These are phyloP conservation scores for Ifrita kowaldi DNA, from an alignment of 2,113 vertebrate genomes.

Conservation along the genomic window DNA sequence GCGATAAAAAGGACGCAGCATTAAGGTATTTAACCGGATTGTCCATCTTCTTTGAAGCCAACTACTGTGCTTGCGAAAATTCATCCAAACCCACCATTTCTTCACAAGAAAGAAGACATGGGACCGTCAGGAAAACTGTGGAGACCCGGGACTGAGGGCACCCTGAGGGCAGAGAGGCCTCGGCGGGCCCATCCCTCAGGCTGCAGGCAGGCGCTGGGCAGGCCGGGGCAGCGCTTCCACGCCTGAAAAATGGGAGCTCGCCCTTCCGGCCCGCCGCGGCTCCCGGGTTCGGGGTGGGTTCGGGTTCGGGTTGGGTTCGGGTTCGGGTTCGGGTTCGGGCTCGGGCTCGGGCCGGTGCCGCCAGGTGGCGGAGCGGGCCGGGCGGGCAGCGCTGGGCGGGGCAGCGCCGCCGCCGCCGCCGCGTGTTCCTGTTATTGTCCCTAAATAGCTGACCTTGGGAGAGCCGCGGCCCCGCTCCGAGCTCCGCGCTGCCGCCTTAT, in stretches of 20 bases:
- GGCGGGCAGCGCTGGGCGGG: not conserved
- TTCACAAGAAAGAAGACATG: accelerated
- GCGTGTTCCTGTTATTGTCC: constrained; percentile 6
- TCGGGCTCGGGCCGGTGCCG: not conserved
- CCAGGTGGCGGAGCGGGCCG: not conserved
- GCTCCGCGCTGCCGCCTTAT: not conserved
- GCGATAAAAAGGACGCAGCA: not conserved
- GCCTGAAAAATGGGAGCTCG: accelerated
- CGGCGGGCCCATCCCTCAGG: not conserved
- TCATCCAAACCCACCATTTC: not conserved
- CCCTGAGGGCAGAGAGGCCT: not conserved
- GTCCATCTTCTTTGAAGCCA: not conserved
- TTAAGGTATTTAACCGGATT: not conserved
- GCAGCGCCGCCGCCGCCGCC: not conserved
- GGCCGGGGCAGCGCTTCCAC: accelerated
- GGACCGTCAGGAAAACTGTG: accelerated
- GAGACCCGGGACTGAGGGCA: not conserved
- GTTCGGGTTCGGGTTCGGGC: not conserved
- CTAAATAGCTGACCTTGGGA: constrained; percentile 51
- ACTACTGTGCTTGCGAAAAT: not conserved
- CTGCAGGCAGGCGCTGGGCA: no score
- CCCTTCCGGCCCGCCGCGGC: accelerated
- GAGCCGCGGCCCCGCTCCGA: not conserved
- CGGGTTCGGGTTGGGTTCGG: not conserved
- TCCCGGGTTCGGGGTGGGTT: no score